phyloP scores from a whole-genome alignment of 2,888 invertebrate species.

The Ormyrus nitidulus region DNA sequence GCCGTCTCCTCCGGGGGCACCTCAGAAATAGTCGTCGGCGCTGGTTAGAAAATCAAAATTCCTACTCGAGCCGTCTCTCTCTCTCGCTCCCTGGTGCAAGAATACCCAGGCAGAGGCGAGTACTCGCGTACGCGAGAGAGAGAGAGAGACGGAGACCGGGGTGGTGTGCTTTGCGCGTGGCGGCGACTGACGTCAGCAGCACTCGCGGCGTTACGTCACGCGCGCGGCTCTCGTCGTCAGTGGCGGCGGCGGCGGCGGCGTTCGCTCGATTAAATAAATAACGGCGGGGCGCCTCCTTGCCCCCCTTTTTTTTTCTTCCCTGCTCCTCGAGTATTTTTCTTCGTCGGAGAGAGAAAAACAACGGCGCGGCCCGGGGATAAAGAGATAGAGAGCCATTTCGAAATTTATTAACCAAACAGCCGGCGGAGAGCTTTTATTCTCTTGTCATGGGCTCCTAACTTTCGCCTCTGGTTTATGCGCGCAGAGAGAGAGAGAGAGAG shows the following conservation, averaged over 20 bases:
- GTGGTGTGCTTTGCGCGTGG: too few species aligned
- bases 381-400: conserved; percentile 3
- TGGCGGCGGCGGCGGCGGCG: neutral
- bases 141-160: too few species aligned
- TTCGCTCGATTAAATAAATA: conserved; percentile 51
- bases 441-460: neutral
- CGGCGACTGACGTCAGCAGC: too few species aligned
- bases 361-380: neutral
- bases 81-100: too few species aligned
- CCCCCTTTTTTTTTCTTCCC: conserved; percentile 17
- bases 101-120: too few species aligned
- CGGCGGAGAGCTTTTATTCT: neutral
- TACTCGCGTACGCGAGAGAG: too few species aligned
- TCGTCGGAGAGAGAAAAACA: neutral
- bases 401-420: conserved; percentile 51
- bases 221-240: neutral
- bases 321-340: neutral
- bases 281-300: conserved; percentile 34
- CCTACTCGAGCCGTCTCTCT: too few species aligned
- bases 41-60: too few species aligned
- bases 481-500: too few species aligned
- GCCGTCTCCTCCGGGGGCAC: too few species aligned
- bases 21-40: too few species aligned
- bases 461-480: neutral
- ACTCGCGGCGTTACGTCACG: too few species aligned